Percentiles rank a stretch among this genome's conserved stretches.
These are phyloP conservation scores for Rafetus swinhoei DNA, from an alignment of 2,113 vertebrate species.

Conservation along the genomic window DNA sequence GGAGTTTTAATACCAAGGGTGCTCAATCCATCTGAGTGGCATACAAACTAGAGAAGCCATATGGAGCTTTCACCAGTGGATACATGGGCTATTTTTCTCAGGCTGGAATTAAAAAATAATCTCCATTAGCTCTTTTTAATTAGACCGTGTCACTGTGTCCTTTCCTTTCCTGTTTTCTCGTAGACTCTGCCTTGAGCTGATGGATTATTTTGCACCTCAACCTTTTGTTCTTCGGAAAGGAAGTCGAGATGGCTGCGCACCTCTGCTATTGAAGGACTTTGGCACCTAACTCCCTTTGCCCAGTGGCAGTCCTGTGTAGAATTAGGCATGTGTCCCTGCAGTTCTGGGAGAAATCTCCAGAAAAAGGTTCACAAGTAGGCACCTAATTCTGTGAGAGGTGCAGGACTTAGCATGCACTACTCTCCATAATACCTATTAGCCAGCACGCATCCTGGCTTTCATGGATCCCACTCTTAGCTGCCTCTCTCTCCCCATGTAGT, in stretches of 20 bases:
- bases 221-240: background rate
- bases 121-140: conserved; percentile 57
- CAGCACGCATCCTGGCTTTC: too few species aligned
- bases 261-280: background rate
- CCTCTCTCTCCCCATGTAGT: too few species aligned
- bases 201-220: background rate
- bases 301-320: background rate
- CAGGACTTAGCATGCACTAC: too few species aligned
- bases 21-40: background rate
- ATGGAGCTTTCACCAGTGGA: conserved; percentile 39
- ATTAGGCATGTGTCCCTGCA: background rate
- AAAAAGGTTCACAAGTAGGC: background rate
- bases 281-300: too few species aligned
- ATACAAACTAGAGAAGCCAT: background rate
- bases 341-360: background rate
- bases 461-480: too few species aligned
- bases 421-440: too few species aligned
- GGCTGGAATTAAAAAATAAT: conserved; percentile 18
- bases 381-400: too few species aligned
- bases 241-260: background rate
- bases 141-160: conserved; percentile 45
- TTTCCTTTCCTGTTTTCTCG: background rate
- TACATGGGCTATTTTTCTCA: conserved; percentile 14
- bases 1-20: background rate
- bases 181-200: background rate